These are phyloP conservation scores for Pseudorectes ferrugineus DNA, from an alignment of 2,113 vertebrate species.

Conservation along the genomic window DNA sequence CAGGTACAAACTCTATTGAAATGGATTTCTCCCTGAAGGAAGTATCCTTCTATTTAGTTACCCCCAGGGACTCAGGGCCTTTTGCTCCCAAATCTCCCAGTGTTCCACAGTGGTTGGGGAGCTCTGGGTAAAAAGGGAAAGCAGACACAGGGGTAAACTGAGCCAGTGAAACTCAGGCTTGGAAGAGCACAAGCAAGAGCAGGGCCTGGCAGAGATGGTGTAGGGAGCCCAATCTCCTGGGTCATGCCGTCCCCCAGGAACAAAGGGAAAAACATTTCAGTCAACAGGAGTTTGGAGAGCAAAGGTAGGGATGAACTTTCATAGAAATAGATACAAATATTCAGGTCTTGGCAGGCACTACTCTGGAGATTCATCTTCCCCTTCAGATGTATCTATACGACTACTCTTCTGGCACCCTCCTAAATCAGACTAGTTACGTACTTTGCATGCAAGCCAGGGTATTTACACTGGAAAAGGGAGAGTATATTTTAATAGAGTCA, in stretches of 20 bases:
- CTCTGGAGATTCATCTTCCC: background rate
- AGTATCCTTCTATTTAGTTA: background rate
- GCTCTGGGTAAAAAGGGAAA: background rate
- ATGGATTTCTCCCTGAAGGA: background rate
- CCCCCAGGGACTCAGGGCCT: background rate
- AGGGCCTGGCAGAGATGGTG: background rate
- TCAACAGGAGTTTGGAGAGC: background rate
- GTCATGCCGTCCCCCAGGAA: background rate
- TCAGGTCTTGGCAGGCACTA: background rate
- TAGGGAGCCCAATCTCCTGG: background rate
- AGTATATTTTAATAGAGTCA: background rate
- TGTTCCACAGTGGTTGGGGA: background rate
- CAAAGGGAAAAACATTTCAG: background rate
- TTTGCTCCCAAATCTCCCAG: background rate
- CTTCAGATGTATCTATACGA: background rate
- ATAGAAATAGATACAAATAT: background rate
- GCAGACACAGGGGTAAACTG: background rate
- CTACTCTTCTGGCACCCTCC: background rate
- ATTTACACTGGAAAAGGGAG: background rate
- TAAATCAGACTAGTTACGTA: background rate
- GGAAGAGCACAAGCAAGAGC: background rate
- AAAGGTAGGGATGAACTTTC: background rate
- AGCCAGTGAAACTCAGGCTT: background rate
- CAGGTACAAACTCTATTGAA: background rate
- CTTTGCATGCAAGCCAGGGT: background rate